Percentiles rank a stretch among this genome's conserved stretches.
Conservation (phyloP, 2,797 vertebrate species). For the Epinephelus coioides region DNA sequence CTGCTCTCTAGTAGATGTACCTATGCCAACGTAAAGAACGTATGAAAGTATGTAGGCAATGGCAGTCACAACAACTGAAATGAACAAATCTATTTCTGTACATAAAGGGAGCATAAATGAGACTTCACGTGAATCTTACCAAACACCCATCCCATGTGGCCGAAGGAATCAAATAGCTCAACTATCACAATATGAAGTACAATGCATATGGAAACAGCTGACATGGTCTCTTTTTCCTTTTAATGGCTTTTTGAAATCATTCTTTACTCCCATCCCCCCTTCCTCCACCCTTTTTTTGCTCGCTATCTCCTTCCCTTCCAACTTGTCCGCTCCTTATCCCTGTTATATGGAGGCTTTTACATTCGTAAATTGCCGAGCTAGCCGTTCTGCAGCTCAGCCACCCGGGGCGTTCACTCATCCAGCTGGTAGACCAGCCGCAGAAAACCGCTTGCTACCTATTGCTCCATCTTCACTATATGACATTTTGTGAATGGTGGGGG, state of each 20-base stretch:
- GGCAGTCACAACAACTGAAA: too few relatives aligned
- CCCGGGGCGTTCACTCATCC: conserved; percentile 73
- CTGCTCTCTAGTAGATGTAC: too few relatives aligned
- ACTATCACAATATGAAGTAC: conserved; percentile 48
- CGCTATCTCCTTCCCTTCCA: conserved; percentile 46
- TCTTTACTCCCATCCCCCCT: conserved; percentile 33
- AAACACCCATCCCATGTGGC: conserved; percentile 6
- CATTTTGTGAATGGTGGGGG: conserved; percentile 82
- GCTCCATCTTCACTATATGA: conserved; percentile 73
- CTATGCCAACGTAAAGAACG: too few relatives aligned
- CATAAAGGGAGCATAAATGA: too few relatives aligned
- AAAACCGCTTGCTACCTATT: conserved; percentile 63
- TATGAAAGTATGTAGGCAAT: too few relatives aligned
- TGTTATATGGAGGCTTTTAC: conserved; percentile 59
- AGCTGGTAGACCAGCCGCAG: conserved; percentile 65
- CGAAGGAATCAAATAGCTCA: conserved; percentile 34
- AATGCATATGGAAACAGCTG: conserved; percentile 64
- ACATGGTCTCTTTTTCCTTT: conserved; percentile 51
- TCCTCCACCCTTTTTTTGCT: conserved; percentile 34
- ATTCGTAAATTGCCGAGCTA: conserved; percentile 67
- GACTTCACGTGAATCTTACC: conserved; percentile 18
- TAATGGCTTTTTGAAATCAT: conserved; percentile 62
- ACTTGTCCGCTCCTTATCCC: conserved; percentile 64
- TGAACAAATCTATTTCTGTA: too few relatives aligned
- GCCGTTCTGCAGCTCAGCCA: conserved; percentile 70